A percentile compares a stretch with the other conserved stretches of the same genome.
Conservation (phyloP, 1,140 invertebrate species). For the Rhizoglyphus robini region DNA sequence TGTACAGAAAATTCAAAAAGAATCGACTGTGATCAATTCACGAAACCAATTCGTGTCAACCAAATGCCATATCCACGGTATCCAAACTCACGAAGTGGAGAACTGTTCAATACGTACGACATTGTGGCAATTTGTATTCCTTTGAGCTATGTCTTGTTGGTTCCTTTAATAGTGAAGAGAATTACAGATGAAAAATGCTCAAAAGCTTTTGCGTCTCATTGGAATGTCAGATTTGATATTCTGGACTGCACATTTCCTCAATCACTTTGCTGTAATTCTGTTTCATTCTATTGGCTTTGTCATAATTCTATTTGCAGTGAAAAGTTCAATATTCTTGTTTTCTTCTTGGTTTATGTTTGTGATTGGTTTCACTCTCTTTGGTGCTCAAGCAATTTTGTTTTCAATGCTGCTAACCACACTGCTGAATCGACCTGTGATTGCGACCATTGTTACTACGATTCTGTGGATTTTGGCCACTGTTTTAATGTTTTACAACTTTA, state of each 20-base stretch:
- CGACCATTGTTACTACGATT: background rate
- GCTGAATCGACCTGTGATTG: background rate
- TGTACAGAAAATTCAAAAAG: background rate
- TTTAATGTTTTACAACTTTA: background rate
- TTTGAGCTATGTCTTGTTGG: conserved; percentile 3
- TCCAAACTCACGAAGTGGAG: background rate
- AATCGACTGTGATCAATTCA: background rate
- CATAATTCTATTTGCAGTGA: background rate
- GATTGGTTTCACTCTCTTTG: background rate
- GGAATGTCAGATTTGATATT: conserved; percentile 18
- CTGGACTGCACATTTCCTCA: background rate
- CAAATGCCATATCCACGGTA: conserved; percentile 1
- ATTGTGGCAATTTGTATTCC: no score
- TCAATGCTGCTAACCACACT: background rate
- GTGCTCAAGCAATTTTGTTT: background rate
- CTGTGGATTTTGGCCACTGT: background rate
- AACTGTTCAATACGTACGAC: background rate
- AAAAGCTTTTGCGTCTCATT: conserved; percentile 17
- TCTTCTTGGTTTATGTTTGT: background rate
- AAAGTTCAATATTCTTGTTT: conserved; percentile 1
- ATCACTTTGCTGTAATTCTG: background rate
- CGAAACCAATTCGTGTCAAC: background rate
- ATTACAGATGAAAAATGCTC: conserved; percentile 16
- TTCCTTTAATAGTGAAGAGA: conserved; percentile 14
- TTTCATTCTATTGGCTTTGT: background rate